Evolutionary conservation across 2,797 vertebrate species (phyloP), one percentile per base, ranked within the genome.

Genomic region (Nannoperca obscura): DNA sequence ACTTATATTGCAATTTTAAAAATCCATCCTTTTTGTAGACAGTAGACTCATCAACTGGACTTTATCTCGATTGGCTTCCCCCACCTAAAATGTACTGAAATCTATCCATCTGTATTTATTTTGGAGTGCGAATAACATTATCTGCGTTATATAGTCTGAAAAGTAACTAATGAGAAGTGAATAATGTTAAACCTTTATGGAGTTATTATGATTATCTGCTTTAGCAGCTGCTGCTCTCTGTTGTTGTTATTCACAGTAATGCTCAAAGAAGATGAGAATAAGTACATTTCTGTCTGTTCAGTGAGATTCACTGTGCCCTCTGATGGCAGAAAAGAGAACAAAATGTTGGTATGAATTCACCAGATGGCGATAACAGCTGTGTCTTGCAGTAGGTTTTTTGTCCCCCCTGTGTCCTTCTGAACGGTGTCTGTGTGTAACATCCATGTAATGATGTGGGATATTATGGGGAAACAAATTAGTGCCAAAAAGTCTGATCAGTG

Each of bases 401-500:
- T 61, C 44, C 17, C 68, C 59, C 44, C 34, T 55, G 9, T 42
- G 80, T 68, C 59, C 55, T 34, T 61, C 75, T 81, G 82, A 83
- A 57, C 42, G 0, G 50, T 68, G 44, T 77, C 53, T 76, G 75
- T 84, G 57, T 73, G 61, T 79, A 68, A 62, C 27, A 47, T 78
- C 59, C 20, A 17, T 66, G 58, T 80, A 15, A 58, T 59, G 71
- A 76, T 72, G 75, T 60, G 53, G 62, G n/a, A 78, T 61, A 22
- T 58, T 15, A 65, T 1, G 7, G 50, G 20, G 47, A 71, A 65
- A 71, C 15, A 54, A 59, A 68, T 54, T 58, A 30, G 88, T 91
- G 90, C 88, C 91, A 89, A 89, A 88, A 86, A 22, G 13, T 81
- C 68, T 77, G 47, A 71, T 49, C 58, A 59, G 52, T 70, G 74